A percentile compares a stretch with the other conserved stretches of the same genome.
phyloP scores from a whole-genome alignment of 2,113 vertebrate species.

The Cygnus buccinator region DNA sequence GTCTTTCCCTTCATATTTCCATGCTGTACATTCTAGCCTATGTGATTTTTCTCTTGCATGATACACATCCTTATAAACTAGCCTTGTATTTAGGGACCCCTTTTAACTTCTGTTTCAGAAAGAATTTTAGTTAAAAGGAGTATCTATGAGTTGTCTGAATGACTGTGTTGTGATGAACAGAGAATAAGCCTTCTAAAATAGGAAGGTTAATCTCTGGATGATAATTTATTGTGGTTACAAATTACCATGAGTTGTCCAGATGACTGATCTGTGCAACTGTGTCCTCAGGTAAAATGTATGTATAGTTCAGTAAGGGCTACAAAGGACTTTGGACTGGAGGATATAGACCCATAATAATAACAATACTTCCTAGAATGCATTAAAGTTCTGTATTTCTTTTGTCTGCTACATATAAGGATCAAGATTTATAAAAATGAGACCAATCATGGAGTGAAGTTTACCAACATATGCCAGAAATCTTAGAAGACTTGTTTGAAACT shows the following conservation, averaged over 20 bases:
- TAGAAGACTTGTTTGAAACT: background rate
- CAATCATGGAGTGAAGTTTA: background rate
- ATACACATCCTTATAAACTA: background rate
- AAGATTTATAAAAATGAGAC: background rate
- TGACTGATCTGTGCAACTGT: background rate
- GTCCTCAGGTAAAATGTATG: background rate
- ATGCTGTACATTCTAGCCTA: background rate
- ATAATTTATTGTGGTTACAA: background rate
- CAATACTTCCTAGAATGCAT: background rate
- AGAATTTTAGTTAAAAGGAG: background rate
- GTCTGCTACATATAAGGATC: fast-evolving
- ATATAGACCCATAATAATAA: background rate
- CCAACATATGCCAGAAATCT: background rate
- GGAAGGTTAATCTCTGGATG: background rate
- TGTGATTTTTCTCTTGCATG: background rate
- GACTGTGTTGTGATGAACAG: background rate
- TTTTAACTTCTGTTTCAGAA: background rate
- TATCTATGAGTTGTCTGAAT: background rate
- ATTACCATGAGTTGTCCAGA: background rate
- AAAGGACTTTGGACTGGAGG: background rate
- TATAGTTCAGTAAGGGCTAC: background rate
- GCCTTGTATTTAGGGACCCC: background rate
- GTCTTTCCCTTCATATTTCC: background rate
- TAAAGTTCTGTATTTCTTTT: background rate
- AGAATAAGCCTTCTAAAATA: background rate